Percentiles rank a stretch among this genome's conserved stretches.
phyloP scores from a whole-genome alignment of 2,797 vertebrate genomes.

The Calcarius lapponicus region DNA sequence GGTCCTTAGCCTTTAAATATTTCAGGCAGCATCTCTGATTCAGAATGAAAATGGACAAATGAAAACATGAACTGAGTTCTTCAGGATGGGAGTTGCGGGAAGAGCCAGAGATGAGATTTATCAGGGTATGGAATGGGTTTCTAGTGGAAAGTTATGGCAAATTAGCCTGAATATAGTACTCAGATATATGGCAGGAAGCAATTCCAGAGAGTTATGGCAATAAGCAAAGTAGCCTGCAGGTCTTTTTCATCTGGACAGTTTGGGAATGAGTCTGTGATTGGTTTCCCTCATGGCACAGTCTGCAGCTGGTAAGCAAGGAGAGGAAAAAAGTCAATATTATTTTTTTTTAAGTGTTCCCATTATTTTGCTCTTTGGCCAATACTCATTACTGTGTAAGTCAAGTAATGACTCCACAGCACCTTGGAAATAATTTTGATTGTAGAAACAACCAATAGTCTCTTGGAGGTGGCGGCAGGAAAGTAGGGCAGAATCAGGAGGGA shows the following conservation, averaged over 20 bases:
- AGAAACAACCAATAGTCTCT: background rate
- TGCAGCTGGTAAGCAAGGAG: background rate
- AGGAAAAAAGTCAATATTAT: background rate
- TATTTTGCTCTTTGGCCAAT: background rate
- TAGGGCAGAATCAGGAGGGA: background rate
- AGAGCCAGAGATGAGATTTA: constrained; percentile 17
- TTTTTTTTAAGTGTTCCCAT: background rate
- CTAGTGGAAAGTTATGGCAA: constrained; percentile 40
- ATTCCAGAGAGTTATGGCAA: constrained; percentile 43
- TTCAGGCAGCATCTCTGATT: background rate
- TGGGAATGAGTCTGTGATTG: constrained; percentile 56
- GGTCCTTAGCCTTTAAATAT: constrained; percentile 13
- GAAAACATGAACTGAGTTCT: background rate
- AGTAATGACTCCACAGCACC: background rate
- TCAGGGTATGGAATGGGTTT: background rate
- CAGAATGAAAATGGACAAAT: constrained; percentile 1
- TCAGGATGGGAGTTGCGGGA: background rate
- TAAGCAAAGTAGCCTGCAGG: constrained; percentile 27
- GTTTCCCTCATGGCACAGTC: background rate
- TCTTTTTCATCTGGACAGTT: constrained; percentile 55
- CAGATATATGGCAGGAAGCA: constrained; percentile 33
- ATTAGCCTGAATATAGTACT: constrained; percentile 48
- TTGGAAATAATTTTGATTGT: background rate
- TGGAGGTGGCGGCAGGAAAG: background rate
- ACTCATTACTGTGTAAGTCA: background rate